Conservation (phyloP, 2,797 vertebrate genomes). For the Kryptopterus vitreolus region DNA sequence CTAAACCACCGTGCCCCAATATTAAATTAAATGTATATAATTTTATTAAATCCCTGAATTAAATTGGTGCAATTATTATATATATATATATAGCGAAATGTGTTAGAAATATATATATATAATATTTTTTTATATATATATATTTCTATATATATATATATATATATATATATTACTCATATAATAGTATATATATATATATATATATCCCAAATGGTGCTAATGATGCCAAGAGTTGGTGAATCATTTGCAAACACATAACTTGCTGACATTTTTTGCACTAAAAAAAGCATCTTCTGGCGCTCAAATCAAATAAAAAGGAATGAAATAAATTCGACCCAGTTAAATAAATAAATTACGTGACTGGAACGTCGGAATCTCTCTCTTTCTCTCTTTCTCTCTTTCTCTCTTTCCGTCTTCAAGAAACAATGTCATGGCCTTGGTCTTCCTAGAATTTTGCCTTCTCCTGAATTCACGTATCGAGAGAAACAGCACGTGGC, state of each 20-base stretch:
- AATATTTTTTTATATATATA: no score
- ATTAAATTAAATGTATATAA: no score
- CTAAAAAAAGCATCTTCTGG: neutral
- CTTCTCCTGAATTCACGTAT: neutral
- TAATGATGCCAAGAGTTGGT: neutral
- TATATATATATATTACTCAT: neutral
- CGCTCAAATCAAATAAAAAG: neutral
- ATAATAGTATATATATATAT: no score
- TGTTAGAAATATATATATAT: no score
- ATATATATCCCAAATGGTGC: neutral
- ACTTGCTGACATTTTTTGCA: neutral
- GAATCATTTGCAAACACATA: neutral
- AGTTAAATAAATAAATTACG: neutral
- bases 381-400: neutral
- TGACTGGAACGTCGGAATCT: no score
- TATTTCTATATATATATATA: no score
- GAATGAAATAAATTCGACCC: neutral
- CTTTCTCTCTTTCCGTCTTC: neutral
- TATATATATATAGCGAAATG: neutral
- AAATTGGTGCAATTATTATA: no score
- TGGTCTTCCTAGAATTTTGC: neutral
- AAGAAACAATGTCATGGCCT: neutral
- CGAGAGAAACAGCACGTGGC: neutral
- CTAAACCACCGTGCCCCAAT: no score
- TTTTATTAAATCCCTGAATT: no score